A percentile compares a stretch with the other conserved stretches of the same genome.
Conservation (phyloP, 2,888 invertebrate species). For the Agrypnus murinus region DNA sequence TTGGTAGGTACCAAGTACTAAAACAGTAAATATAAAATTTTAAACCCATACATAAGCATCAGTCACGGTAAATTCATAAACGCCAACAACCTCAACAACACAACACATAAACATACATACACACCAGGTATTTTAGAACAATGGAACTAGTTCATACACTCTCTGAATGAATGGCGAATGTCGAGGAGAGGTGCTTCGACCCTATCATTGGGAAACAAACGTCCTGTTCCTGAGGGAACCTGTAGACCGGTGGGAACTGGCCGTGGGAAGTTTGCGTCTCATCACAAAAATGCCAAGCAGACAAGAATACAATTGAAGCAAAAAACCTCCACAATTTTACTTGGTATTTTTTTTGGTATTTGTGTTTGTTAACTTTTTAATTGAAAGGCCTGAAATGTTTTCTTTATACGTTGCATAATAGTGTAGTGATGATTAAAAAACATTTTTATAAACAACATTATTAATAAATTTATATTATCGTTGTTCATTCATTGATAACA, state of each 20-base stretch:
- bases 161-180: slow-evolving; percentile 36
- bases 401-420: neutral
- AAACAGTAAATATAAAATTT: slow-evolving; percentile 40
- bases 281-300: slow-evolving; percentile 19
- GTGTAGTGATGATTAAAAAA: neutral
- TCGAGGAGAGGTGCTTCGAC: slow-evolving; percentile 41
- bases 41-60: slow-evolving; percentile 30
- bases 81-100: slow-evolving; percentile 22
- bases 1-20: slow-evolving; percentile 1
- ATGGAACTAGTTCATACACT: slow-evolving; percentile 47
- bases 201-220: slow-evolving; percentile 47
- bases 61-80: slow-evolving; percentile 20
- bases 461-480: neutral
- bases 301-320: slow-evolving; percentile 5
- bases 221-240: slow-evolving; percentile 64
- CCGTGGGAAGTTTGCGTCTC: slow-evolving; percentile 60
- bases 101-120: too few relatives aligned
- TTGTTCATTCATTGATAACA: slow-evolving; percentile 16
- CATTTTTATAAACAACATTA: neutral
- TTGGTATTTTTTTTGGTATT: neutral
- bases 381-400: too few relatives aligned
- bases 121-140: slow-evolving; percentile 29
- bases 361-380: neutral
- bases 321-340: neutral
- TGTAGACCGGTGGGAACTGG: slow-evolving; percentile 61